A percentile compares a stretch with the other conserved stretches of the same genome.
phyloP scores from a whole-genome alignment of 2,797 vertebrate species.

The Clarias pachynema region DNA sequence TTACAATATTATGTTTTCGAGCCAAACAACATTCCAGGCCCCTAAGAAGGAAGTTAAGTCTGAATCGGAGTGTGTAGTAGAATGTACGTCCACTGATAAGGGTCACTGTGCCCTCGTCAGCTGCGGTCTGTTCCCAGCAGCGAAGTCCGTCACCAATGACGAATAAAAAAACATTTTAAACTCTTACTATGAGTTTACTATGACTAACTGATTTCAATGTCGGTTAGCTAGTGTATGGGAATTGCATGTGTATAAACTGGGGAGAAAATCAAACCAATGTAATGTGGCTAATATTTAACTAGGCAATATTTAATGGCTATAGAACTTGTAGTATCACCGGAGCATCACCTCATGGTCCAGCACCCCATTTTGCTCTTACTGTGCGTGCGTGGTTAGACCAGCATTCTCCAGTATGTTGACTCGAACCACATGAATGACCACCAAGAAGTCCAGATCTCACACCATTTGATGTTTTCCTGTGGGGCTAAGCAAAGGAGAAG shows the following conservation, averaged over 20 bases:
- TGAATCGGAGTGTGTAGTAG: constrained; percentile 24
- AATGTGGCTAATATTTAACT: not conserved
- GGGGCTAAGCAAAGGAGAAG: no score
- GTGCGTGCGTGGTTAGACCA: no score
- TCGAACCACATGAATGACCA: no score
- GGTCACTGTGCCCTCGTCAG: constrained; percentile 22
- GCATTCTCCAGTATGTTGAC: no score
- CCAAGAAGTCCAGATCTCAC: no score
- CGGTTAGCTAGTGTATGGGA: not conserved
- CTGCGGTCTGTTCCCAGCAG: constrained; percentile 62
- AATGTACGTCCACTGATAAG: constrained; percentile 16
- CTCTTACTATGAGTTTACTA: not conserved
- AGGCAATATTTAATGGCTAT: no score
- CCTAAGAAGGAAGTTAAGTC: constrained; percentile 17
- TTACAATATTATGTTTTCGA: not conserved
- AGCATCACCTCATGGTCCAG: no score
- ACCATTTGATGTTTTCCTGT: no score
- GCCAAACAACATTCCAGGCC: constrained; percentile 7
- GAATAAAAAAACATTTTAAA: not conserved
- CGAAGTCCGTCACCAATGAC: constrained; percentile 51
- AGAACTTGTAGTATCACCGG: no score
- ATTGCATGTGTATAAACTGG: not conserved
- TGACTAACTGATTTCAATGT: not conserved
- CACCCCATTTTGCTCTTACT: no score
- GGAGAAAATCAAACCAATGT: not conserved